Evolutionary conservation across 1,140 invertebrate genomes (phyloP).

Genomic region (Hormaphis cornu): DNA sequence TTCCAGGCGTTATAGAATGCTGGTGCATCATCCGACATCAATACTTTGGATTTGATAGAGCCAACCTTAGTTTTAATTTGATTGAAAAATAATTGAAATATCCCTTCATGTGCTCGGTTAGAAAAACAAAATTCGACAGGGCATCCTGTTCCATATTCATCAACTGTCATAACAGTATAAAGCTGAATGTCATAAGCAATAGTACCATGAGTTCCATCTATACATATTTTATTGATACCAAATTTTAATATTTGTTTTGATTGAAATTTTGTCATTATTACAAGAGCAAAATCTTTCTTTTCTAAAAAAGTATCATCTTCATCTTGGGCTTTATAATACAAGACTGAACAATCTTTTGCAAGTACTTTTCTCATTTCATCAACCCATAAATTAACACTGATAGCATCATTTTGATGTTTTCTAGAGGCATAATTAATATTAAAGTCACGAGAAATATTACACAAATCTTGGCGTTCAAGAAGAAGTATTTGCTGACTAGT

Average conservation of each 20-base stretch:
- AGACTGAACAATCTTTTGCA: background rate
- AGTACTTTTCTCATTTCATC: background rate
- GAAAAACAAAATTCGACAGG: conserved; percentile 28
- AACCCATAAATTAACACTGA: conserved; percentile 28
- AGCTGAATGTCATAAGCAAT: conserved; percentile 28
- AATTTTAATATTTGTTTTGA: background rate
- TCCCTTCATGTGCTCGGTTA: background rate
- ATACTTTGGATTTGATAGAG: background rate
- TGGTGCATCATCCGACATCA: conserved; percentile 5
- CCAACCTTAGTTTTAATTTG: conserved; percentile 17
- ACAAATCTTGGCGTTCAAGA: too few species aligned
- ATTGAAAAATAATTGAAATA: background rate
- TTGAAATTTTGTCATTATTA: conserved; percentile 25
- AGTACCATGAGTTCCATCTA: conserved; percentile 20
- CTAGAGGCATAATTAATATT: too few species aligned
- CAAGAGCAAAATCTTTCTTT: conserved; percentile 16
- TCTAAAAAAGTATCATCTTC: background rate
- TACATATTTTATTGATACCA: background rate
- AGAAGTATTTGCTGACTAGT: too few species aligned
- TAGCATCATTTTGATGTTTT: conserved; percentile 1
- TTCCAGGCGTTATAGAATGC: background rate
- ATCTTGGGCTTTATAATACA: conserved; percentile 20
- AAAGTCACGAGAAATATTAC: too few species aligned
- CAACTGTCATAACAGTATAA: conserved; percentile 8
- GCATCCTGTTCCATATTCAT: conserved; percentile 28